These are phyloP conservation scores for Cephus rjabovi DNA, from an alignment of 2,888 invertebrate genomes.

Conservation along the genomic window DNA sequence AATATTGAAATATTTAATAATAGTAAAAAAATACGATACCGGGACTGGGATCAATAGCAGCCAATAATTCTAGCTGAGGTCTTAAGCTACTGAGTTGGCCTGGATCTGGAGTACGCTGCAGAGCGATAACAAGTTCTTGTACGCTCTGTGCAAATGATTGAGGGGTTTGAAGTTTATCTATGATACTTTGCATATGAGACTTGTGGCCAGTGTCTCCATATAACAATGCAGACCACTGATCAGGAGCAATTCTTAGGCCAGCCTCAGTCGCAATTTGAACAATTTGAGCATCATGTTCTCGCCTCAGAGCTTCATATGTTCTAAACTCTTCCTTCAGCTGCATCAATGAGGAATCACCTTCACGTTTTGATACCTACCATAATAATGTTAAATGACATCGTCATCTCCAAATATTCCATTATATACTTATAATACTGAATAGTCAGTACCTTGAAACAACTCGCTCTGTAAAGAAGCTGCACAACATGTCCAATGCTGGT, in stretches of 20 bases:
- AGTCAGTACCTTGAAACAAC: slow-evolving; percentile 90
- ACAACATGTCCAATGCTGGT: slow-evolving; percentile 99
- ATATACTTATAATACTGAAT: background rate
- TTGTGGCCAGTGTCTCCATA: slow-evolving; percentile 97
- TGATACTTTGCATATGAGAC: slow-evolving; percentile 96
- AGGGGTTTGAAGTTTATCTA: slow-evolving; percentile 92
- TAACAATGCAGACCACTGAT: slow-evolving; percentile 97
- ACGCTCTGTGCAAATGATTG: slow-evolving; percentile 93
- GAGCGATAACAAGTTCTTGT: slow-evolving; percentile 89
- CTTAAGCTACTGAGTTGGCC: slow-evolving; percentile 82
- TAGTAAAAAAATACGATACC: slow-evolving; percentile 68
- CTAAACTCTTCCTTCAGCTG: slow-evolving; percentile 97
- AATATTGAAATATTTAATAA: slow-evolving; percentile 13
- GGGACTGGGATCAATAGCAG: slow-evolving; percentile 87
- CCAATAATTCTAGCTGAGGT: slow-evolving; percentile 84
- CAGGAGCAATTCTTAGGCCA: slow-evolving; percentile 95
- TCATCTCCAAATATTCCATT: background rate
- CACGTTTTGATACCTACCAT: slow-evolving; percentile 89
- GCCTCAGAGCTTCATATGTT: slow-evolving; percentile 90
- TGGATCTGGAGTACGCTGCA: slow-evolving; percentile 89
- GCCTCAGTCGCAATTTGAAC: slow-evolving; percentile 99
- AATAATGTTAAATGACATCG: background rate
- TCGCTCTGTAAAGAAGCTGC: slow-evolving; percentile 96
- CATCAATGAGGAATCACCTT: slow-evolving; percentile 97
- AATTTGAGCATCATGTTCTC: slow-evolving; percentile 98